Evolutionary conservation across 2,888 invertebrate genomes (phyloP).

Genomic region (Gymnosoma rotundatum): DNA sequence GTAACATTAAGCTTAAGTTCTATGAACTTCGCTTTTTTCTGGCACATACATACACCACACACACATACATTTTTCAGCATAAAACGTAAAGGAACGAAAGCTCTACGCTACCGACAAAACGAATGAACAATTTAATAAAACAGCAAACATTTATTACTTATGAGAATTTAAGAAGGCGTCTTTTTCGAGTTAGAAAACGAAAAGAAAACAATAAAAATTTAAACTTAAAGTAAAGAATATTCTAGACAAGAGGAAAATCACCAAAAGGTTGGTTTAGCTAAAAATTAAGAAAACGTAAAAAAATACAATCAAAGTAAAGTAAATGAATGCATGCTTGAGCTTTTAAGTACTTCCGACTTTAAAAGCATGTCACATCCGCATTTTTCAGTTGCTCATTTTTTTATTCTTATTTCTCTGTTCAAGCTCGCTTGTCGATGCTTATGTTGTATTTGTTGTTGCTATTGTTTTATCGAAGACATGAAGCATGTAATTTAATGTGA

Average conservation of each 20-base stretch:
- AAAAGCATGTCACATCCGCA: slow-evolving; percentile 82
- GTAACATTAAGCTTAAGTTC: slow-evolving; percentile 12
- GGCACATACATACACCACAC: neutral
- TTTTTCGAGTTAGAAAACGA: slow-evolving; percentile 23
- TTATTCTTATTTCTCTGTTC: slow-evolving; percentile 38
- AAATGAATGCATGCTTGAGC: slow-evolving; percentile 78
- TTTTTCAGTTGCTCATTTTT: slow-evolving; percentile 61
- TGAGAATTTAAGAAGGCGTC: slow-evolving; percentile 54
- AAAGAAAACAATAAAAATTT: slow-evolving; percentile 9
- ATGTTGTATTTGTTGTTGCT: slow-evolving; percentile 45
- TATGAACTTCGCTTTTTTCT: slow-evolving; percentile 41
- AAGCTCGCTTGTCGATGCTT: slow-evolving; percentile 10
- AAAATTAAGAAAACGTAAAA: neutral
- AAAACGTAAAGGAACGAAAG: slow-evolving; percentile 31
- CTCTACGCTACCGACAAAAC: neutral
- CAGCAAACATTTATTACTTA: slow-evolving; percentile 46
- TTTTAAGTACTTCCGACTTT: slow-evolving; percentile 82
- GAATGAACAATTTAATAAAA: neutral
- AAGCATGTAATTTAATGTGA: slow-evolving; percentile 74
- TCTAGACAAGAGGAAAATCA: slow-evolving; percentile 21
- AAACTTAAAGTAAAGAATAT: slow-evolving; percentile 29
- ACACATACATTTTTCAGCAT: neutral
- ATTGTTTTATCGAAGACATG: slow-evolving; percentile 74
- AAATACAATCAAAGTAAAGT: slow-evolving; percentile 50
- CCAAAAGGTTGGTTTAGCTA: slow-evolving; percentile 18